Percentiles rank a stretch among this genome's conserved stretches.
These are phyloP conservation scores for Heliconius hewitsoni DNA, from an alignment of 1,140 invertebrate genomes.

Conservation along the genomic window DNA sequence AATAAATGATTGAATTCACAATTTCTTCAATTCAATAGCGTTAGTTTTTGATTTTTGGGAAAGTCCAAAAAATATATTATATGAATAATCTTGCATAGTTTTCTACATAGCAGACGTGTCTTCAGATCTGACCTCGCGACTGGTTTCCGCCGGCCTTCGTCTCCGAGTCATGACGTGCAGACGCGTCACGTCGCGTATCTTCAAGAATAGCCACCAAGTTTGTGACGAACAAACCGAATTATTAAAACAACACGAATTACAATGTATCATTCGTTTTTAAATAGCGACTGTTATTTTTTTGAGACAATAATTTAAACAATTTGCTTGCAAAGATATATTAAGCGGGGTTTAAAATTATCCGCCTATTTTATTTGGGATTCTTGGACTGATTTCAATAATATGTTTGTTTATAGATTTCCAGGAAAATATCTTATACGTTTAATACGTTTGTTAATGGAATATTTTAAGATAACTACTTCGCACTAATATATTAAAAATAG, in stretches of 20 bases:
- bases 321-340: not conserved
- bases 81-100: not conserved
- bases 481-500: not conserved
- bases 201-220: conserved; percentile 34
- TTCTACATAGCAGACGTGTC: conserved; percentile 9
- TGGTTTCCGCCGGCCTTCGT: conserved; percentile 38
- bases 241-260: conserved; percentile 19
- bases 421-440: not conserved
- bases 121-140: conserved; percentile 28
- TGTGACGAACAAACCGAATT: conserved; percentile 20
- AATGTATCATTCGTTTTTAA: conserved; percentile 28
- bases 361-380: conserved; percentile 10
- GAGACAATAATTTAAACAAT: conserved; percentile 7
- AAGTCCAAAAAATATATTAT: too few species aligned
- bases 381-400: conserved; percentile 15
- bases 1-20: too few species aligned
- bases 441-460: not conserved
- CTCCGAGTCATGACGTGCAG: conserved; percentile 10
- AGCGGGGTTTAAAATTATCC: not conserved
- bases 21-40: too few species aligned
- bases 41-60: too few species aligned
- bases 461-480: conserved; percentile 2
- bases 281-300: not conserved
- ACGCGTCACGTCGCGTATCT: conserved; percentile 23
- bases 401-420: conserved; percentile 8